phyloP scores from a whole-genome alignment of 2,888 invertebrate genomes.

The Leistus spinibarbis region DNA sequence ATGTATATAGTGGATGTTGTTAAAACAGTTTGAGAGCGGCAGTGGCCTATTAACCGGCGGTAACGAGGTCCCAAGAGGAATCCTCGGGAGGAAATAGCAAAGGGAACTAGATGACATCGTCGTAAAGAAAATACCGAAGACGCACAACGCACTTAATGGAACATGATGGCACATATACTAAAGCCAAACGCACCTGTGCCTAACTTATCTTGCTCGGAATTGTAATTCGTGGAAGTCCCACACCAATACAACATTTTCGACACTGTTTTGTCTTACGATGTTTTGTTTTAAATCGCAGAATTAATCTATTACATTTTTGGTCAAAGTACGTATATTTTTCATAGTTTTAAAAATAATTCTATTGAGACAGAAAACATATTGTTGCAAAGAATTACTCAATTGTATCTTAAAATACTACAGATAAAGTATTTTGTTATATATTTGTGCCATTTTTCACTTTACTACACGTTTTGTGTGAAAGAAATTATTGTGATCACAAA shows the following conservation, averaged over 20 bases:
- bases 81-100: constrained; percentile 19
- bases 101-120: constrained; percentile 25
- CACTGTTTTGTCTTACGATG: not conserved
- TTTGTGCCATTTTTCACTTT: no score
- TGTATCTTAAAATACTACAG: no score
- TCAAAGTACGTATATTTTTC: no score
- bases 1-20: no score
- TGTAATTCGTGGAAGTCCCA: not conserved
- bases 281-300: not conserved
- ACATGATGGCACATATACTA: constrained; percentile 11
- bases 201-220: constrained; percentile 18
- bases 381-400: no score
- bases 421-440: no score
- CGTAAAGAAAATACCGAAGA: constrained; percentile 13
- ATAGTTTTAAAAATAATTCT: no score
- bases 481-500: no score
- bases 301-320: not conserved
- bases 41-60: constrained; percentile 9
- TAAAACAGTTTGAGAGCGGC: constrained; percentile 23
- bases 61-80: constrained; percentile 26
- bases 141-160: constrained; percentile 26
- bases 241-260: not conserved
- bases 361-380: no score
- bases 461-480: no score
- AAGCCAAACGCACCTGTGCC: constrained; percentile 23